Base-by-base conservation (phyloP, 2,888 invertebrate species). In the Hypselothyrea guttata region DNA sequence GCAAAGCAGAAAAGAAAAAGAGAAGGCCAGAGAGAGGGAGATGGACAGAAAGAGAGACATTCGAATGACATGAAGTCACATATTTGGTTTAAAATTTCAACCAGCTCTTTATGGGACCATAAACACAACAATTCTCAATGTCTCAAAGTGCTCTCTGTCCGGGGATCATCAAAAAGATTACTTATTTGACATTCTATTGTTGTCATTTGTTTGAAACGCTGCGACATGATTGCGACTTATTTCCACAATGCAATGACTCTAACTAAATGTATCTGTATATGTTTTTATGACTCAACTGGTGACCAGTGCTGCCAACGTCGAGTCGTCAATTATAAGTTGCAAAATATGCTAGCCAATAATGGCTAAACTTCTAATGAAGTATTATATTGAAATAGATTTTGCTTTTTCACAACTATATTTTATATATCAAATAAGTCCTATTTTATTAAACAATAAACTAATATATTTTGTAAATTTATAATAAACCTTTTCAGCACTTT, bases 131-230 rank as follows among this genome's bases (percentile, higher is more conserved):
- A 37, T 62, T 48, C 22, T 22, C 35, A 13, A 51, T 45, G 47
- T 40, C 16, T 13, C 34, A 9, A 44, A 22, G 30, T 22, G 22
- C 27, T 51, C 51, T 49, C 22, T 40, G 18, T 38, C 40, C 31
- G 13, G 18, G 51, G 28, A 55, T 51, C 28, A 66, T 68, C 46
- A 68, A 67, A 42, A 40, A 34, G 51, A 65, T 62, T 59, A 69
- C 57, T 75, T 75, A 57, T 55, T 62, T 54, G 56, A 45, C 61
- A 62, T 52, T 69, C 46, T 58, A 54, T 51, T 58, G 63, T 58
- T 58, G 54, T 54, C 63, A 54, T 58, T 69, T 56, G 56, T 47
- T 56, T 52, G 68, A 47, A 67, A 49, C 34, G 67, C 42, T 42
- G 42, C 54, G 55, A 51, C 61, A 67, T 61, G 47, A 67, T 66